Evolutionary conservation across 2,113 vertebrate genomes (phyloP).

Genomic region (Eclectus roratus): DNA sequence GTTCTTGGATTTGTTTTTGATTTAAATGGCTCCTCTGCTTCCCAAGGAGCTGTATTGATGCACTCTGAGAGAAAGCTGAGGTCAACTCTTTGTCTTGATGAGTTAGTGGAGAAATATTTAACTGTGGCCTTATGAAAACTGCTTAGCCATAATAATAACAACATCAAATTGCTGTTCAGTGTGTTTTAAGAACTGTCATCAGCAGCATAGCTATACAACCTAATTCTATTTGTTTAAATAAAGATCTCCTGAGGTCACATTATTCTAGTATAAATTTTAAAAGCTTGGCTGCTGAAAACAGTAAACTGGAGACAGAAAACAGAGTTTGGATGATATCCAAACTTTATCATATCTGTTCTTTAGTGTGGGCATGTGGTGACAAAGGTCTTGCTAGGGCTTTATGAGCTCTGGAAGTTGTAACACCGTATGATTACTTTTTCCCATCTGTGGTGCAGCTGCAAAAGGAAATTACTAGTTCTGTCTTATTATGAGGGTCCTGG

Average conservation of each 20-base stretch:
- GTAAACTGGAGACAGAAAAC: constrained; percentile 3
- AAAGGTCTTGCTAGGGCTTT: neutral
- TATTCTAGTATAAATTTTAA: constrained; percentile 2
- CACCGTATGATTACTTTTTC: neutral
- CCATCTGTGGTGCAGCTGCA: neutral
- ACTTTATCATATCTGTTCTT: neutral
- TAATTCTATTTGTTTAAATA: constrained; percentile 60
- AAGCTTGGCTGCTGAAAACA: neutral
- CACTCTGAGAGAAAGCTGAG: constrained; percentile 12
- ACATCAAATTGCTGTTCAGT: constrained; percentile 7
- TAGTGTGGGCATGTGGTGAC: neutral
- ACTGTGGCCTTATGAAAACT: constrained; percentile 4
- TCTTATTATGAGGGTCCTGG: neutral
- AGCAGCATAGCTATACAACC: constrained; percentile 8
- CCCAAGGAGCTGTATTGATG: neutral
- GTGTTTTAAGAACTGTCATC: constrained; percentile 20
- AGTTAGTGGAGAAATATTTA: constrained; percentile 46
- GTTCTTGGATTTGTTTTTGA: constrained; percentile 8
- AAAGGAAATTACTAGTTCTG: neutral
- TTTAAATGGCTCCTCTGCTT: constrained; percentile 2
- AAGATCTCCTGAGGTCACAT: constrained; percentile 6
- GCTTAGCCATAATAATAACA: constrained; percentile 34
- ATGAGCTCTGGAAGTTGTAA: neutral
- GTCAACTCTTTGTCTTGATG: constrained; percentile 46
- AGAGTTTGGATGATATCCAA: neutral